Base-by-base conservation (phyloP, 2,888 invertebrate genomes). In the Physocephala rufipes region DNA sequence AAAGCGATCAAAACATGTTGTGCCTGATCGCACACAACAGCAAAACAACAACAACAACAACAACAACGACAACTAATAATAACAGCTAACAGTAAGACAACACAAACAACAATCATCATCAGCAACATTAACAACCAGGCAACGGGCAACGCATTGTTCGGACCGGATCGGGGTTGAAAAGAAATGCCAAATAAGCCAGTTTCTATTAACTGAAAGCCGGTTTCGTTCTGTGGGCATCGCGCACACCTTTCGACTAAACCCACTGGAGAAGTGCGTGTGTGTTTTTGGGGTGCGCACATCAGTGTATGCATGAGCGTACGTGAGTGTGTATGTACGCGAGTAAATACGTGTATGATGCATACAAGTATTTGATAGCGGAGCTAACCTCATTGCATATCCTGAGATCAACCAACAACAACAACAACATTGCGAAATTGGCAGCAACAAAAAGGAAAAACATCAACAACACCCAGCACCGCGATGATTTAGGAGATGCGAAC, bases 141-240 rank as follows among this genome's bases (percentile, higher is more conserved):
- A n/a, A n/a, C n/a, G n/a, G n/a, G 21, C 55, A 19, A 28, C 58
- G 21, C 28, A 58, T 7, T 16, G 58, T 28, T 36, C 36, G 36
- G 36, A 36, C 36, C 36, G 36, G 36, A 36, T 36, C 36, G 45
- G 45, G 58, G 43, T 43, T 55, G 36, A 36, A 36, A 58, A 58
- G 67, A 67, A 67, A 67, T 58, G 58, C 58, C 67, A 45, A 55
- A 45, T 36, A 66, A 66, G 66, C 24, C 15, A 24, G 67, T 45
- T 55, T n/a, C 63, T n/a, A 63, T 43, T 30, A 58, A 43, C 67
- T 21, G 43, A 62, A 58, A 58, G 26, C 67, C 24, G 67, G 58
- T 67, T 67, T 30, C n/a, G n/a, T n/a, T n/a, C n/a, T n/a, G n/a
- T n/a, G n/a, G n/a, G n/a, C n/a, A n/a, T 51, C n/a, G 15, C 12